These are phyloP conservation scores for Stenodema calcarata DNA, from an alignment of 2,888 invertebrate species.

Conservation along the genomic window DNA sequence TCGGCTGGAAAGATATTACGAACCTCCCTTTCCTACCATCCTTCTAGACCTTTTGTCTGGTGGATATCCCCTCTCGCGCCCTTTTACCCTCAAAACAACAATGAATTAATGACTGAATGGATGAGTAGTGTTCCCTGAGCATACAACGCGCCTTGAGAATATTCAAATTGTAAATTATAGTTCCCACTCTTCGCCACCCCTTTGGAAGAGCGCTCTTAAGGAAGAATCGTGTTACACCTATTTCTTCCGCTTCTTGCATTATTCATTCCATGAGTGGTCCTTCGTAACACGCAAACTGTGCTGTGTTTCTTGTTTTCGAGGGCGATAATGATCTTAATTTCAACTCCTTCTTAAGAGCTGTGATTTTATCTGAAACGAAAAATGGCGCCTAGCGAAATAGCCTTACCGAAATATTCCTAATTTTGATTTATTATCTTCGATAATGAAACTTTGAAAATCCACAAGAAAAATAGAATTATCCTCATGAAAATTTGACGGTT, in stretches of 20 bases:
- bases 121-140: conserved; percentile 47
- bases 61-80: conserved; percentile 36
- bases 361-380: too few relatives aligned
- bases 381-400: too few relatives aligned
- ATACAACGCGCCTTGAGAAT: conserved; percentile 45
- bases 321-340: not conserved
- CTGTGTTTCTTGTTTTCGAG: not conserved
- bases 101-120: conserved; percentile 47
- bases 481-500: too few relatives aligned
- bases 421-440: too few relatives aligned
- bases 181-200: conserved; percentile 4
- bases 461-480: too few relatives aligned
- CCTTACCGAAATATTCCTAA: too few relatives aligned
- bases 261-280: conserved; percentile 15
- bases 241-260: conserved; percentile 43
- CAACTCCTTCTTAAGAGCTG: not conserved
- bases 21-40: conserved; percentile 20
- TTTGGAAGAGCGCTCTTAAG: not conserved
- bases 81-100: conserved; percentile 43
- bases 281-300: conserved; percentile 1
- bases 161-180: conserved; percentile 48
- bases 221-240: conserved; percentile 30
- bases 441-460: too few relatives aligned
- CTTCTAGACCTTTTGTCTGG: conserved; percentile 35
- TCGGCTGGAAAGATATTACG: conserved; percentile 41